phyloP scores from a whole-genome alignment of 2,113 vertebrate species.

The Ceyx margarethae region DNA sequence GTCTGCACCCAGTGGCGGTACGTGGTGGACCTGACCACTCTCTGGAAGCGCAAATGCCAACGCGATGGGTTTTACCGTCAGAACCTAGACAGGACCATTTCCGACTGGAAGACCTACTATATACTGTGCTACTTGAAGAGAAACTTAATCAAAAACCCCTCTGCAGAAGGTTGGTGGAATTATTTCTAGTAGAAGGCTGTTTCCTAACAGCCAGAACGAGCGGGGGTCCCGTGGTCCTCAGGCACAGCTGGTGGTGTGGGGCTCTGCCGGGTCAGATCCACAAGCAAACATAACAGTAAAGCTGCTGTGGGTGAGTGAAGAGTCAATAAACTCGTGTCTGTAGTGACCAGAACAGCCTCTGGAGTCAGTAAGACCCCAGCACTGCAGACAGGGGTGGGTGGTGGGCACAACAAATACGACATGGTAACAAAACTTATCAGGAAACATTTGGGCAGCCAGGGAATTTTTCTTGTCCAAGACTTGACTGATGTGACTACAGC shows the following conservation, averaged over 20 bases:
- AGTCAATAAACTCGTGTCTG: accelerated
- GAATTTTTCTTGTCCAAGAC: background rate
- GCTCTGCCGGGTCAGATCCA: background rate
- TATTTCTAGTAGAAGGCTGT: background rate
- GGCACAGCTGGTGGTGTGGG: background rate
- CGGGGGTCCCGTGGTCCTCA: background rate
- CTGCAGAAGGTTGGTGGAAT: slow-evolving; percentile 70
- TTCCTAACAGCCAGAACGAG: background rate
- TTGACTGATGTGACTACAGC: background rate
- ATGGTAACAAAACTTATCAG: accelerated
- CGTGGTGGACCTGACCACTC: slow-evolving; percentile 71
- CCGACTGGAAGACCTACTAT: slow-evolving; percentile 76
- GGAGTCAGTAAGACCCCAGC: background rate
- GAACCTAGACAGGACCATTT: slow-evolving; percentile 30
- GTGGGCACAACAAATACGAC: background rate
- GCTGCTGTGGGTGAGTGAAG: accelerated
- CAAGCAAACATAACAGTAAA: background rate
- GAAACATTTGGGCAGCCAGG: background rate
- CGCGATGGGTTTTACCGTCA: slow-evolving; percentile 44
- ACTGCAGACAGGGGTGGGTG: background rate
- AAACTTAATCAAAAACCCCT: slow-evolving; percentile 76
- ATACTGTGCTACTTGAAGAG: slow-evolving; percentile 58
- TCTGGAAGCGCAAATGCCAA: slow-evolving; percentile 79
- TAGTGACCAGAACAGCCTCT: background rate
- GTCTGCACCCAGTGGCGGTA: slow-evolving; percentile 75